Evolutionary conservation across 2,797 vertebrate genomes (phyloP).

Genomic region (Enteromius viviparus): DNA sequence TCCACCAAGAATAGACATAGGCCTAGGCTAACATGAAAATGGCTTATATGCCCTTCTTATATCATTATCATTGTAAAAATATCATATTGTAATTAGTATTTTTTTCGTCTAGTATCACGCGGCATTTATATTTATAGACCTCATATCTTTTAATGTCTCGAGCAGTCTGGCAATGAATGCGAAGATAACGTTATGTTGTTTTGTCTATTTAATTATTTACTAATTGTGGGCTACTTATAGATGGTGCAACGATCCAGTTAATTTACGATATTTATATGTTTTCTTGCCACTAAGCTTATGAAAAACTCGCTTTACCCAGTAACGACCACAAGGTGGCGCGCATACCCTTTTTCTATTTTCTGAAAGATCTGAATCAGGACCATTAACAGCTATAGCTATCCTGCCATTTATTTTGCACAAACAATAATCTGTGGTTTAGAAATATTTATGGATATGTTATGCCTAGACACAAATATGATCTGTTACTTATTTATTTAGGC

Average conservation of each 20-base stretch:
- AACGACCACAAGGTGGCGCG: neutral
- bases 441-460: neutral
- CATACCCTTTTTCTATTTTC: neutral
- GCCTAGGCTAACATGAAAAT: neutral
- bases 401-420: neutral
- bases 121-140: neutral
- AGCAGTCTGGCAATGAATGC: neutral
- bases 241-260: neutral
- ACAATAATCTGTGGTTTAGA: neutral
- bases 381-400: neutral
- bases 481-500: neutral
- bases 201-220: neutral
- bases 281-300: neutral
- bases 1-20: neutral
- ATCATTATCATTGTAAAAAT: neutral
- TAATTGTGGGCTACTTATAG: neutral
- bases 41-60: neutral
- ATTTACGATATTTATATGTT: neutral
- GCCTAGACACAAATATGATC: neutral
- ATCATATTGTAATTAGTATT: too few species aligned
- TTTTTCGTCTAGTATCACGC: neutral
- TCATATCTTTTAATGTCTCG: neutral
- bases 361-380: neutral
- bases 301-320: neutral
- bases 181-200: neutral